Evolutionary conservation across 2,888 invertebrate species (phyloP), one percentile per base, ranked within the genome.

Genomic region (Leptogaster cylindrica): DNA sequence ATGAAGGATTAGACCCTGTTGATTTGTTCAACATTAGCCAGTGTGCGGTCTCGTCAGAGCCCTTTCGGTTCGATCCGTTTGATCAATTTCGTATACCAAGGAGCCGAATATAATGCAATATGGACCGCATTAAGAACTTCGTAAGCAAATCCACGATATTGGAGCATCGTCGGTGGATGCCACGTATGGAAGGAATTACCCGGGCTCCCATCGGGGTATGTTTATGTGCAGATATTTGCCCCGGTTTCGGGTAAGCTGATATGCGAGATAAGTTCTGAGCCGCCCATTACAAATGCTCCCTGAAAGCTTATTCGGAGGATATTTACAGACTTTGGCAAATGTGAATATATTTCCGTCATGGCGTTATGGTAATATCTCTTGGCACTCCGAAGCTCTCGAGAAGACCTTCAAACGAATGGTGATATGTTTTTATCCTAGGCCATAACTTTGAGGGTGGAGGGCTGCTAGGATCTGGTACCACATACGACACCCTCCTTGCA

Each of bases 291-390:
- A 61, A 44, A 28, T 44, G 61, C 61, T 44, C 44, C 61, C 61
- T 23, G 25, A 31, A 44, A 61, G 61, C 61, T 61, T 61, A 61
- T 61, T 61, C 61, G 41, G 27, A 44, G 61, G 61, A 61, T 61
- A 44, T 44, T 61, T 61, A 61, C 28, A 61, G 61, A 61, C 61
- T 41, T 16, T 61, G 61, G 61, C 61, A 61, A 61, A 61, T 61
- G 61, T 28, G 61, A 61, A 61, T 61, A 61, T 61, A 61, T 61
- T 61, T 61, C 41, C 61, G 61, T 28, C 61, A 61, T 27, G 61
- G 16, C 61, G 61, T 61, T 61, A 61, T 61, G 61, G 61, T 61
- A 61, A 61, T 61, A 61, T 61, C 61, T 61, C 61, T 28, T 61
- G 61, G 44, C 61, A 61, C 61, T 61, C 44, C 44, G 8, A 27